Base-by-base conservation (phyloP, 2,888 invertebrate genomes). In the Mythimna pallens region DNA sequence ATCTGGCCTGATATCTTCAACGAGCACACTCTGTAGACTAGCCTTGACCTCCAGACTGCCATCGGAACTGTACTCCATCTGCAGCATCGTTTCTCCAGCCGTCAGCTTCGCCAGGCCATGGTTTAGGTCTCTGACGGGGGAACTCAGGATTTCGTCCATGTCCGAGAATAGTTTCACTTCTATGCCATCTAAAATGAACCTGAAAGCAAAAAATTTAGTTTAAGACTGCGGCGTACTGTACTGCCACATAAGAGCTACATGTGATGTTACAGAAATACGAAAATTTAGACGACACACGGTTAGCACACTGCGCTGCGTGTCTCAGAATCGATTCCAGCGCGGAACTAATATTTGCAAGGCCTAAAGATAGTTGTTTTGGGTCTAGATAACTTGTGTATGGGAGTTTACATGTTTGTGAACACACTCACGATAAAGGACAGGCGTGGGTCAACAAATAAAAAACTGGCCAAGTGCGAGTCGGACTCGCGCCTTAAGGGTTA, bases 1-100 rank as follows among this genome's bases (percentile, higher is more conserved):
- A 81, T 98, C 97, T 0, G 98, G 97, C 63, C 98, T 96, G 34
- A 98, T 97, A 87, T 98, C 98, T 87, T 98, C 97, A 5, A 98
- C 93, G 2, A 97, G 93, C 64, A 98, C 94, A 36, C 97, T 97
- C 91, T 98, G 97, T 65, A 98, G 93, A 36, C 98, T 97, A 64
- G 98, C 95, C 87, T 97, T 97, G 68, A 98, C 94, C 89, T 98
- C 98, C 73, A 97, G 89, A 86, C 98, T 98, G 61, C 96, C 96
- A 87, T 98, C 98, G 6, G 97, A 97, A 85, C 97, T 97, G 75
- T 97, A 96, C 65, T 98, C 97, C 73, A 97, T 93, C 8, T 97
- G 97, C 0, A 97, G 88, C 25, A 96, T 96, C 0, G 97, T 95
- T 90, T 98, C 98, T 0, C 97, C 97, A 17, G 98, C 97, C 17